These are phyloP conservation scores for Noctilio leporinus DNA, from an alignment of 2,113 vertebrate species.

Conservation along the genomic window DNA sequence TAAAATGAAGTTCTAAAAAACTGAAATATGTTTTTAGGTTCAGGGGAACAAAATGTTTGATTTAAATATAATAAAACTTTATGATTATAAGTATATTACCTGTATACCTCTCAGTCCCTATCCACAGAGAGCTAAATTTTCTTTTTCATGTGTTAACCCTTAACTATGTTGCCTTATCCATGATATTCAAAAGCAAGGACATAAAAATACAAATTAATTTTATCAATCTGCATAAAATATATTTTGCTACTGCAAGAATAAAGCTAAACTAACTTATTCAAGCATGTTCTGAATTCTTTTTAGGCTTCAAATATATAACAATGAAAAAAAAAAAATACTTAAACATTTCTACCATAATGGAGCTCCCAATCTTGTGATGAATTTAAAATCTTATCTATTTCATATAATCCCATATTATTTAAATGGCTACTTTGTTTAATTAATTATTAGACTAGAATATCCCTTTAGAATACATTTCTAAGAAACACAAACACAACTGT, in stretches of 20 bases:
- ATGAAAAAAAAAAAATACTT: not conserved
- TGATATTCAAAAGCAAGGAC: not conserved
- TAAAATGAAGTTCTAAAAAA: slow-evolving; percentile 14
- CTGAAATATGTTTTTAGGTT: not conserved
- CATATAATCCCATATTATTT: not conserved
- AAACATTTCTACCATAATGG: not conserved
- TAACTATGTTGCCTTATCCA: not conserved
- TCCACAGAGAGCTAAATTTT: not conserved
- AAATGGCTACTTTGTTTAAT: not conserved
- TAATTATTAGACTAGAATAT: not conserved
- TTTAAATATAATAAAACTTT: slow-evolving; percentile 46
- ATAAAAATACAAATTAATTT: slow-evolving; percentile 5
- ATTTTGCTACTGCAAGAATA: not conserved
- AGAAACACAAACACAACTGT: not conserved
- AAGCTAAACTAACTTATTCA: not conserved
- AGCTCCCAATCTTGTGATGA: not conserved
- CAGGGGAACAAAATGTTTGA: slow-evolving; percentile 37
- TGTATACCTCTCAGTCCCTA: not conserved
- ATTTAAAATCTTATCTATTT: not conserved
- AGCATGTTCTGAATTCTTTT: not conserved
- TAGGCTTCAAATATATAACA: not conserved
- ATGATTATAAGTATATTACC: not conserved
- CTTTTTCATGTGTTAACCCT: not conserved
- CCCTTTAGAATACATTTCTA: not conserved
- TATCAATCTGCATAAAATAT: not conserved